Conservation (phyloP, 1,140 invertebrate species). For the Cydia splendana region DNA sequence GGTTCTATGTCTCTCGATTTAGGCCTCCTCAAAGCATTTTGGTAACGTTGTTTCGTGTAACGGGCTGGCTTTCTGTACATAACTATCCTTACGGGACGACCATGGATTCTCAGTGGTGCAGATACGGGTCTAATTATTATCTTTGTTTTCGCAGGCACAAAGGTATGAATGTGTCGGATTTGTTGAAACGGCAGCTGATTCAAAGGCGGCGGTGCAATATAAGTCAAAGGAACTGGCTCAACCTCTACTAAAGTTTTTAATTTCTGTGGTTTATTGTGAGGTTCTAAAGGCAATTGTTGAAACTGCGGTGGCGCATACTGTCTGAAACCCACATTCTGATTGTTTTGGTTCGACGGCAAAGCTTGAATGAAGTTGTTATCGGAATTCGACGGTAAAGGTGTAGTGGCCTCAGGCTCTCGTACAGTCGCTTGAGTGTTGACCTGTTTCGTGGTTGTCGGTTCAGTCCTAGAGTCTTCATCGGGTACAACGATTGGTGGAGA, state of each 20-base stretch:
- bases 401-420: slow-evolving; percentile 52
- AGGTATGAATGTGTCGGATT: slow-evolving; percentile 58
- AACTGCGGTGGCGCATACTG: slow-evolving; percentile 48
- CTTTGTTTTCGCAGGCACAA: slow-evolving; percentile 56
- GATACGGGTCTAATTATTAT: slow-evolving; percentile 62
- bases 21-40: slow-evolving; percentile 43
- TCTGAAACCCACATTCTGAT: slow-evolving; percentile 65
- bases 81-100: slow-evolving; percentile 44
- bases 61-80: slow-evolving; percentile 45
- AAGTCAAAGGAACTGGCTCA: slow-evolving; percentile 64
- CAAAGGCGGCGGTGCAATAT: slow-evolving; percentile 68
- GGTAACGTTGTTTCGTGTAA: slow-evolving; percentile 40
- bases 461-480: slow-evolving; percentile 58
- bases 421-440: slow-evolving; percentile 40
- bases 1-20: slow-evolving; percentile 56
- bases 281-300: slow-evolving; percentile 35
- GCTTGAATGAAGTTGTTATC: slow-evolving; percentile 66
- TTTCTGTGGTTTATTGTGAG: slow-evolving; percentile 51
- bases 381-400: slow-evolving; percentile 55
- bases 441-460: slow-evolving; percentile 39
- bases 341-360: slow-evolving; percentile 62
- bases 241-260: slow-evolving; percentile 70
- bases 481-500: slow-evolving; percentile 47
- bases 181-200: slow-evolving; percentile 43
- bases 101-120: slow-evolving; percentile 42